Evolutionary conservation across 2,113 vertebrate genomes (phyloP).

Genomic region (Gadus chalcogrammus): DNA sequence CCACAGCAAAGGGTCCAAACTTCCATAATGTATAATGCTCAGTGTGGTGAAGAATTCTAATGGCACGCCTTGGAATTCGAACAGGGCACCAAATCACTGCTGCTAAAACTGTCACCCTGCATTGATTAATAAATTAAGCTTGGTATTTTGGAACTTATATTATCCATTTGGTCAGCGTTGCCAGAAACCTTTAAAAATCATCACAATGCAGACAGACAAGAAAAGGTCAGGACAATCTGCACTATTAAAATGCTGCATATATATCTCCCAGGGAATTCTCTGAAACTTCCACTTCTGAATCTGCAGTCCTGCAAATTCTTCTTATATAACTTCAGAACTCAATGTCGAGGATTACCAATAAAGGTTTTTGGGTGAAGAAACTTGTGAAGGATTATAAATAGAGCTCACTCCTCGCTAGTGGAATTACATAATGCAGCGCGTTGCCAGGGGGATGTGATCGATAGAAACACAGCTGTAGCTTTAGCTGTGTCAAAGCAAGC

Average conservation of each 20-base stretch:
- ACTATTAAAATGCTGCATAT: not conserved
- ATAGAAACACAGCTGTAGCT: not conserved
- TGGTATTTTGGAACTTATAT: too few species aligned
- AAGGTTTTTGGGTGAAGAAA: conserved; percentile 11
- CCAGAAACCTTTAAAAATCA: too few species aligned
- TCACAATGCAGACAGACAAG: not conserved
- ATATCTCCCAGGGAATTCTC: too few species aligned
- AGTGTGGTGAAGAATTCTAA: not conserved
- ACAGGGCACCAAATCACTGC: too few species aligned
- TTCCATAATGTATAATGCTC: not conserved
- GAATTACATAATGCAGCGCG: conserved; percentile 29
- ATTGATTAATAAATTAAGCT: too few species aligned
- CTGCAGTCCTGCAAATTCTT: too few species aligned
- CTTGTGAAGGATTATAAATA: conserved; percentile 23
- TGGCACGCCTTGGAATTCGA: not conserved
- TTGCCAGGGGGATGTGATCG: conserved; percentile 15
- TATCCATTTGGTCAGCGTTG: too few species aligned
- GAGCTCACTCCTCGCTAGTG: conserved; percentile 13
- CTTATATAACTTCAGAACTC: not conserved
- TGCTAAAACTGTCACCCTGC: too few species aligned
- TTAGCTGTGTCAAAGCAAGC: not conserved
- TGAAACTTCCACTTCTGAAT: too few species aligned
- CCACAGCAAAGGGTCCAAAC: not conserved
- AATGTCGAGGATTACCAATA: conserved; percentile 6
- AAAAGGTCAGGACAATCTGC: not conserved